phyloP scores from a whole-genome alignment of 2,888 invertebrate genomes.

The Conus canariensis region DNA sequence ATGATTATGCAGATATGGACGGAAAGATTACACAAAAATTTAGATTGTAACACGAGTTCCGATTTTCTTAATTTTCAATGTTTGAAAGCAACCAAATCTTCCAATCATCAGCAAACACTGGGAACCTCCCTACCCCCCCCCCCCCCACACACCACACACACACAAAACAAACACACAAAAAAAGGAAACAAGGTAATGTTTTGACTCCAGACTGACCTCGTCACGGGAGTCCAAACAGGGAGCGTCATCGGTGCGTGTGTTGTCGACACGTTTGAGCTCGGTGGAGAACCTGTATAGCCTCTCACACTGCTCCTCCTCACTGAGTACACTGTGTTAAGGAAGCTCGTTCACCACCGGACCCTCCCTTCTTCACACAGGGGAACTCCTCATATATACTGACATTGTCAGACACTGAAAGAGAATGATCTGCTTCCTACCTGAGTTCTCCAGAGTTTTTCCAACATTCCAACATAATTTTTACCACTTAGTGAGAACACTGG shows the following conservation, averaged over 20 bases:
- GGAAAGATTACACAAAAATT: background rate
- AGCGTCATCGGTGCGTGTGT: slow-evolving; percentile 41
- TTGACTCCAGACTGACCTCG: slow-evolving; percentile 40
- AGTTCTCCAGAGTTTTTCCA: too few relatives aligned
- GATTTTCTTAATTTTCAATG: too few relatives aligned
- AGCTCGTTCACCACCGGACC: background rate
- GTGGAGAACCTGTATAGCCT: slow-evolving; percentile 44
- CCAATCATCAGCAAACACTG: too few relatives aligned
- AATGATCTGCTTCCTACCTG: background rate
- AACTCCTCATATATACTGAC: background rate
- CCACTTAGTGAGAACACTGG: too few relatives aligned
- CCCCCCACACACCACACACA: too few relatives aligned
- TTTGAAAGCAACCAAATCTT: too few relatives aligned
- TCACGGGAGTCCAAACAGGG: slow-evolving; percentile 50
- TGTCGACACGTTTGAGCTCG: slow-evolving; percentile 48
- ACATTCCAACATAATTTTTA: too few relatives aligned
- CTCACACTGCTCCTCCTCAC: slow-evolving; percentile 46
- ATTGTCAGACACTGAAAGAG: background rate
- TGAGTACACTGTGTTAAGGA: slow-evolving; percentile 44
- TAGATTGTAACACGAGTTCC: too few relatives aligned
- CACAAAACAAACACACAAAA: background rate
- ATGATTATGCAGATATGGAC: background rate
- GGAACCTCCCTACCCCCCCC: too few relatives aligned
- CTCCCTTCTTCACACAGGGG: background rate
- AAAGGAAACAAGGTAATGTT: too few relatives aligned